A percentile compares a stretch with the other conserved stretches of the same genome.
Evolutionary conservation across 2,113 vertebrate species (phyloP).

Genomic region (Butorides virescens): DNA sequence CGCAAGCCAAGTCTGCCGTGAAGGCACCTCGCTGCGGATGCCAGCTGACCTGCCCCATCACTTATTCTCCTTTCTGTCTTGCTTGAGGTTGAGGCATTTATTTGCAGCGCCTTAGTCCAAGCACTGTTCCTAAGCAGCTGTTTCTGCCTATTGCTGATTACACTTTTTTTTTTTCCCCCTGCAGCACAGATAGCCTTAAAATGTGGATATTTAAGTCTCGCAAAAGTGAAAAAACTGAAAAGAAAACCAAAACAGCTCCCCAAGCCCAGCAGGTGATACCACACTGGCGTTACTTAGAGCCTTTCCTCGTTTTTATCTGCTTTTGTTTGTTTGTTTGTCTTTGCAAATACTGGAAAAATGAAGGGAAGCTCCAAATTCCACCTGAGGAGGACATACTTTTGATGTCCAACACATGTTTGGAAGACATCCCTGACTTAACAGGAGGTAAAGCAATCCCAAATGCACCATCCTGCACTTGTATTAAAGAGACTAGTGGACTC

Average conservation of each 20-base stretch:
- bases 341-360: background rate
- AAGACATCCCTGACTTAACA: background rate
- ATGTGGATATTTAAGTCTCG: background rate
- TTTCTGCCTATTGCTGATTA: background rate
- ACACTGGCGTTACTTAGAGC: background rate
- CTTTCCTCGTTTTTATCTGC: background rate
- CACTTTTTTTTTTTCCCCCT: background rate
- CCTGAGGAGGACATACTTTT: background rate
- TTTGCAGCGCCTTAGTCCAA: fast-evolving
- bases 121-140: background rate
- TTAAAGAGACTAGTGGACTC: background rate
- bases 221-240: background rate
- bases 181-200: background rate
- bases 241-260: background rate
- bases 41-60: background rate
- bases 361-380: background rate
- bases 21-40: fast-evolving
- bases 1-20: background rate
- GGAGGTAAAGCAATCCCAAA: background rate
- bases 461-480: background rate
- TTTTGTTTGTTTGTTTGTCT: background rate
- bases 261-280: background rate
- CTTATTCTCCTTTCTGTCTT: background rate
- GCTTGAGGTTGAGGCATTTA: background rate
- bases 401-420: background rate